Base-by-base conservation (phyloP, 2,797 vertebrate genomes). In the Melanotaenia trifasciata region DNA sequence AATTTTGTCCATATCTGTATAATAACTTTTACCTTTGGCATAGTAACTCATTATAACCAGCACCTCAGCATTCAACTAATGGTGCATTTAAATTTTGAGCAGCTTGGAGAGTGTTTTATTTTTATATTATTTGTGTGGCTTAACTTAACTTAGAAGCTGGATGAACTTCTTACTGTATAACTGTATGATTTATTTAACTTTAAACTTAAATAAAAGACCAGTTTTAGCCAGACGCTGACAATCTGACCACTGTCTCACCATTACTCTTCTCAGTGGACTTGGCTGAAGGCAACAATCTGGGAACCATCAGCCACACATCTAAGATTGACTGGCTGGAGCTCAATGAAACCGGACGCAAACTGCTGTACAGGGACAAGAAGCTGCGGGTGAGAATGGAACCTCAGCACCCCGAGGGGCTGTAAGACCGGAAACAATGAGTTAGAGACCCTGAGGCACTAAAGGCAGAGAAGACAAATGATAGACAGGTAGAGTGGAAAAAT, bases 301-400 rank as follows among this genome's bases (percentile, higher is more conserved):
- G 96, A 74, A 96, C 94, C 11, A 84, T 99, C 87, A 95, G 92
- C 87, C 98, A 99, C 0, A 95, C 98, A 89, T 95, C 95, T 82
- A 98, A 95, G 85, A 96, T 99, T 3, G 96, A 98, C 83, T 99
- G 97, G 97, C 93, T 99, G 92, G 97, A 99, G 90, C 94, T 99
- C 85, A 99, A 97, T 22, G 97, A 99, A 79, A 99, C 96, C 0
- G 98, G 97, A 18, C 95, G 87, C 84, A 99, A 98, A 77, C 93
- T 99, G 80, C 96, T 99, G 84, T 99, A 98, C 95, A 96, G 97
- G 78, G 98, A 99, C 93, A 98, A 96, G 94, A 98, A 97, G 89
- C 94, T 98, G 89, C 93, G 94, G 94, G 98, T 99, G 87, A 96
- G 95, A 65, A 56, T 74, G 58, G 86, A 85, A 64, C 63, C 59